Evolutionary conservation across 1,140 invertebrate species (phyloP).

Genomic region (Magallana gigas): DNA sequence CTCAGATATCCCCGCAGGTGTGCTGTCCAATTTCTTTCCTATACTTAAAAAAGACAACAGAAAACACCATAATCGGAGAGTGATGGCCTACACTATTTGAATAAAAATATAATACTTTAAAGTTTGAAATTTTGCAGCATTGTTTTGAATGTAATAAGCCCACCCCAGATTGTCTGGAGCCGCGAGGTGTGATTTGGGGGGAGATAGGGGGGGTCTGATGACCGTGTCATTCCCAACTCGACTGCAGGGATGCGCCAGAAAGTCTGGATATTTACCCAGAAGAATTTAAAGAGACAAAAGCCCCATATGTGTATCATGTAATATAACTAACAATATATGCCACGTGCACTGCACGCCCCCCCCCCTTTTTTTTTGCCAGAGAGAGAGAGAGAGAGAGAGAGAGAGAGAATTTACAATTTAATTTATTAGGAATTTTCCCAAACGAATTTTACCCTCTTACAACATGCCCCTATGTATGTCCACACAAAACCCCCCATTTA

Average conservation of each 20-base stretch:
- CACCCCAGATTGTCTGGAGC: neutral
- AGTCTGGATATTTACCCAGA: neutral
- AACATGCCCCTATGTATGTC: no score
- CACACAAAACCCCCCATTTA: no score
- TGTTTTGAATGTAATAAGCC: no score
- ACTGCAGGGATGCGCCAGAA: neutral
- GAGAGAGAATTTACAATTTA: neutral
- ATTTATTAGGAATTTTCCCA: neutral
- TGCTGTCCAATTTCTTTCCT: no score
- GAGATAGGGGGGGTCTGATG: neutral
- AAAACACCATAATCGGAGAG: no score
- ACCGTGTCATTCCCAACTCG: neutral
- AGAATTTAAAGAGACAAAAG: constrained; percentile 9
- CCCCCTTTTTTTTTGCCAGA: neutral
- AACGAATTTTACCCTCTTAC: no score
- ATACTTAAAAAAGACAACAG: no score
- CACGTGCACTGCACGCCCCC: no score
- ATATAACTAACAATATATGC: neutral
- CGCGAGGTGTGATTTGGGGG: neutral
- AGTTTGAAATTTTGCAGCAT: no score
- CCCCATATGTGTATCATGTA: neutral
- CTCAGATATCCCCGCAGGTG: no score
- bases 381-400: constrained; percentile 14
- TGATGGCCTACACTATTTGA: no score
- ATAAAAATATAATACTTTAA: no score